A percentile compares a stretch with the other conserved stretches of the same genome.
Conservation (phyloP, 2,797 vertebrate species). For the Acanthurus tractus region DNA sequence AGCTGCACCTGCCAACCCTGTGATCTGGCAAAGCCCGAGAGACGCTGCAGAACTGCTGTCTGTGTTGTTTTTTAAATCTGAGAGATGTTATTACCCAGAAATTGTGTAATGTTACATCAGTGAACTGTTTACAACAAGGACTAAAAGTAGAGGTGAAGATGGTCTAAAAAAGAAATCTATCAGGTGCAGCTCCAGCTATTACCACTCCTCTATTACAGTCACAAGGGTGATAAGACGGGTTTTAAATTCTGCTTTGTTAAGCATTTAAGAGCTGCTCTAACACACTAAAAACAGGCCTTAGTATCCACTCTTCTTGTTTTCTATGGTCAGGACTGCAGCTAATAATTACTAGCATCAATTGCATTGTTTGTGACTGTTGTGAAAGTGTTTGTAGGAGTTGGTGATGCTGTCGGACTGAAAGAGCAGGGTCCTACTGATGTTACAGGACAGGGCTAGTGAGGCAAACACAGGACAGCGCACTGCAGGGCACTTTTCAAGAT, state of each 20-base stretch:
- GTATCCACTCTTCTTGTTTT: not conserved
- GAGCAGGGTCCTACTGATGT: too few species aligned
- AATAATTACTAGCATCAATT: not conserved
- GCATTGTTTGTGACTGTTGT: too few species aligned
- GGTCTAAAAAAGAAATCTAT: conserved; percentile 14
- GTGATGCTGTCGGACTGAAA: too few species aligned
- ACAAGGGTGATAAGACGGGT: conserved; percentile 16
- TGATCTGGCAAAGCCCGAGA: conserved; percentile 24
- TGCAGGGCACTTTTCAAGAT: too few species aligned
- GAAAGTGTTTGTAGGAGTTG: too few species aligned
- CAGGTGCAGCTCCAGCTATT: conserved; percentile 21
- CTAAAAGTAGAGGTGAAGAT: conserved; percentile 3
- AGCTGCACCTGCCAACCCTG: conserved; percentile 22
- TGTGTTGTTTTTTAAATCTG: not conserved
- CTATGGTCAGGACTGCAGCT: not conserved
- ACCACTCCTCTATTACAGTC: conserved; percentile 36
- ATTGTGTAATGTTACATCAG: conserved; percentile 40
- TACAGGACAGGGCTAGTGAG: too few species aligned
- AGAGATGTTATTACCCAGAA: conserved; percentile 12
- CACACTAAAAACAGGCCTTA: not conserved
- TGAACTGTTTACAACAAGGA: conserved; percentile 2
- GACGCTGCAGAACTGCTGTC: not conserved
- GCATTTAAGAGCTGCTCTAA: conserved; percentile 19
- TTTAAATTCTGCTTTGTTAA: conserved; percentile 28
- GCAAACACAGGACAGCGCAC: too few species aligned